These are phyloP conservation scores for Phymastichus coffea DNA, from an alignment of 1,140 invertebrate species.

Conservation along the genomic window DNA sequence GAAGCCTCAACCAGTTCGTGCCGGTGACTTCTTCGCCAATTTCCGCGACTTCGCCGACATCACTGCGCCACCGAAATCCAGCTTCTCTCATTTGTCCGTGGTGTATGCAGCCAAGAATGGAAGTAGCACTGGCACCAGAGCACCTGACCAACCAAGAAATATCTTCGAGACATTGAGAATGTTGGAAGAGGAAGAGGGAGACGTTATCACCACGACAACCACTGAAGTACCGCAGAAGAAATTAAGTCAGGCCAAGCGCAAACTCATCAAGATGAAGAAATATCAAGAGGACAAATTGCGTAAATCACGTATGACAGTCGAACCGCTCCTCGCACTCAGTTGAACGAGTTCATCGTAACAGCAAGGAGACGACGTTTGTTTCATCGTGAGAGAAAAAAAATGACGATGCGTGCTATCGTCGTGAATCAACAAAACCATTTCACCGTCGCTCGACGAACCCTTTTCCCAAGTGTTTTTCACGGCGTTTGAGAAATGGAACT, in stretches of 20 bases:
- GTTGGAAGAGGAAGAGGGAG: conserved; percentile 56
- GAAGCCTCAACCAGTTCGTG: conserved; percentile 50
- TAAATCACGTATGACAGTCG: conserved; percentile 58
- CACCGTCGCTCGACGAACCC: too few species aligned
- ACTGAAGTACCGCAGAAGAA: conserved; percentile 55
- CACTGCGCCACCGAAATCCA: conserved; percentile 76
- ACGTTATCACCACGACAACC: conserved; percentile 32
- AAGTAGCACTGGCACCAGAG: conserved; percentile 52
- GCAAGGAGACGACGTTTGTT: too few species aligned
- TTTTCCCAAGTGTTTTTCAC: too few species aligned
- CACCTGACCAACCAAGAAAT: conserved; percentile 72
- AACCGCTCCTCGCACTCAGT: conserved; percentile 69
- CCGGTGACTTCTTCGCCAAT: conserved; percentile 69
- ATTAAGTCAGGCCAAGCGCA: conserved; percentile 61
- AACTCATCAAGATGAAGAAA: conserved; percentile 64
- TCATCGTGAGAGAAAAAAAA: too few species aligned
- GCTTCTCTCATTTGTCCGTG: conserved; percentile 78
- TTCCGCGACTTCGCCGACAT: conserved; percentile 88
- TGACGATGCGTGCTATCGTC: too few species aligned
- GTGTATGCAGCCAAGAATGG: conserved; percentile 77
- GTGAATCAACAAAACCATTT: too few species aligned
- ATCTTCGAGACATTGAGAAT: conserved; percentile 77
- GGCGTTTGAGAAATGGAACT: too few species aligned
- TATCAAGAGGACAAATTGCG: conserved; percentile 57
- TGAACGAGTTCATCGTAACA: conserved; percentile 56